Evolutionary conservation across 2,888 invertebrate genomes (phyloP).

Genomic region (Eupithecia inturbata): DNA sequence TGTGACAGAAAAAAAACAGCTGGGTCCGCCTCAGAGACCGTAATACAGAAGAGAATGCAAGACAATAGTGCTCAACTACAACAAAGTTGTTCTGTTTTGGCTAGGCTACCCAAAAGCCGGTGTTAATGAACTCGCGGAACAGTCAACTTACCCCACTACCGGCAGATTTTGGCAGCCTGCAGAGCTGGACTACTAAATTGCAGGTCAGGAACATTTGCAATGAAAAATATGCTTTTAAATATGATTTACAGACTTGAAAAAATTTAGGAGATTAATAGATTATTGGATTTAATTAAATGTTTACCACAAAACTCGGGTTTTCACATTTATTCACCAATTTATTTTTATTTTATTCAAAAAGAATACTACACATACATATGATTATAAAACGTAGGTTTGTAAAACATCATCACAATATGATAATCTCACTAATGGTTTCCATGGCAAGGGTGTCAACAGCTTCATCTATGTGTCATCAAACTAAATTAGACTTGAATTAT

Average conservation of each 20-base stretch:
- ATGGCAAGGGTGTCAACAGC: too few relatives aligned
- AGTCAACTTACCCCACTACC: background rate
- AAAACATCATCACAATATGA: too few relatives aligned
- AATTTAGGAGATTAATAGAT: background rate
- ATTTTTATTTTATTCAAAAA: background rate
- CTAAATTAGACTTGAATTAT: too few relatives aligned
- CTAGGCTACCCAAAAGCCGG: slow-evolving; percentile 4
- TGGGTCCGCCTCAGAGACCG: background rate
- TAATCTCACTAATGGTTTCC: too few relatives aligned
- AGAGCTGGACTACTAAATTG: background rate
- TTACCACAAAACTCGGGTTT: background rate
- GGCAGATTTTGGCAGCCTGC: background rate
- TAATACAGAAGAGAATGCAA: background rate
- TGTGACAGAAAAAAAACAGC: background rate
- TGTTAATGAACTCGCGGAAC: slow-evolving; percentile 7
- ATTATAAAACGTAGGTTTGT: too few relatives aligned
- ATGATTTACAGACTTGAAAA: background rate
- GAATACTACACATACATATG: background rate
- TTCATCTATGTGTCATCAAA: too few relatives aligned
- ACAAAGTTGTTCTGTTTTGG: background rate
- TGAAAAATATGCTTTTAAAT: background rate
- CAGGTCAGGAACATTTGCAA: background rate
- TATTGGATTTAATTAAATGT: background rate
- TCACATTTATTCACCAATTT: background rate
- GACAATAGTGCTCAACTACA: background rate